Evolutionary conservation across 2,888 invertebrate genomes (phyloP).

Genomic region (Stenodema calcarata): DNA sequence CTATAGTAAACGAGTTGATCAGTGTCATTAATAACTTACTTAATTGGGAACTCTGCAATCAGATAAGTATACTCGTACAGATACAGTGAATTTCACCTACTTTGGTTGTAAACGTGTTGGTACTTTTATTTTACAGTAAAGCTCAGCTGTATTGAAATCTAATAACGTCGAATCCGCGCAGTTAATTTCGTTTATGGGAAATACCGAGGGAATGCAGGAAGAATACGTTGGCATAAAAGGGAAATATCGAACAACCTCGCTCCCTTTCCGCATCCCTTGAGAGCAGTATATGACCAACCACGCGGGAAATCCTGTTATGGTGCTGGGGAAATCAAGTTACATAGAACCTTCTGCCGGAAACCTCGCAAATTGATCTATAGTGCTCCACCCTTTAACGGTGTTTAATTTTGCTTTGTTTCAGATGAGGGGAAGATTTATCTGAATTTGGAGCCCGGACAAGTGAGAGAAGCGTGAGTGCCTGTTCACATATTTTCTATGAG

Average conservation of each 20-base stretch:
- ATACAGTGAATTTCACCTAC: no score
- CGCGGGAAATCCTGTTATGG: background rate
- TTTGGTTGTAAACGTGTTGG: no score
- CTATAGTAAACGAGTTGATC: no score
- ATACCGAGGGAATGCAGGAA: background rate
- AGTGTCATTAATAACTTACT: no score
- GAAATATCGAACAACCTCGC: background rate
- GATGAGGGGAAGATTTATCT: conserved; percentile 43
- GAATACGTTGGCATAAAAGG: background rate
- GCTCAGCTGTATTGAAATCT: background rate
- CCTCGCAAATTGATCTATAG: conserved; percentile 9
- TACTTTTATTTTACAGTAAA: background rate
- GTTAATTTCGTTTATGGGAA: background rate
- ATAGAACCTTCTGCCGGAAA: background rate
- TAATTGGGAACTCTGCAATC: no score
- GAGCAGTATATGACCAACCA: background rate
- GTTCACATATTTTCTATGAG: background rate
- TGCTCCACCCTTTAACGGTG: background rate
- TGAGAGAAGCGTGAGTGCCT: conserved; percentile 34
- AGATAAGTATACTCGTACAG: no score
- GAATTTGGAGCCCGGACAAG: conserved; percentile 38
- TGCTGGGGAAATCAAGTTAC: background rate
- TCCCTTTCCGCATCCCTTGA: background rate
- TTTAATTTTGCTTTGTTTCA: conserved; percentile 17
- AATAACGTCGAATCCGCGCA: background rate